Percentiles rank a stretch among this genome's conserved stretches.
Evolutionary conservation across 2,888 invertebrate genomes (phyloP).

Genomic region (Microplitis deprimator): DNA sequence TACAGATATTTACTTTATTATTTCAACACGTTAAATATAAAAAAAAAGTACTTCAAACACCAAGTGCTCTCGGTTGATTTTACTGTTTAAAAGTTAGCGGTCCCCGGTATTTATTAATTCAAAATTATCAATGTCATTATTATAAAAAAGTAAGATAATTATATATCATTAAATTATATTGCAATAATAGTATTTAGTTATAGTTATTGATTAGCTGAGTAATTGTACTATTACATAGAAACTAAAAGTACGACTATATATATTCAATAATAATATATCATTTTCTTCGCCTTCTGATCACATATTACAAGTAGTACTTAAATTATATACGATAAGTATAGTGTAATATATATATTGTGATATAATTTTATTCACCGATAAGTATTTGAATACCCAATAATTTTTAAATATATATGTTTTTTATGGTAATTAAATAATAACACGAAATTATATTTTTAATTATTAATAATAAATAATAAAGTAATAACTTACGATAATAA

Average conservation of each 20-base stretch:
- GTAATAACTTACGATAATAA: conserved; percentile 92
- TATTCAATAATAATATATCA: background rate
- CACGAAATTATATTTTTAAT: background rate
- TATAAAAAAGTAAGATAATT: background rate
- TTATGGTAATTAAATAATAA: background rate
- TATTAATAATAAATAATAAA: background rate
- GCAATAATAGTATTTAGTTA: too few relatives aligned
- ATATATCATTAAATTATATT: background rate
- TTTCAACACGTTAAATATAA: background rate
- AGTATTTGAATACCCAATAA: background rate
- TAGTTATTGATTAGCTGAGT: background rate
- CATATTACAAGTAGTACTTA: background rate
- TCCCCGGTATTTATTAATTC: background rate
- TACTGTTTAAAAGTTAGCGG: background rate
- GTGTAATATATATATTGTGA: background rate
- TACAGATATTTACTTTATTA: background rate
- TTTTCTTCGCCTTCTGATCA: background rate
- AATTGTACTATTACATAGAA: background rate
- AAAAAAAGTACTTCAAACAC: background rate
- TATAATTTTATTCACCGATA: background rate
- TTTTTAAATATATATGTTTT: conserved; percentile 4
- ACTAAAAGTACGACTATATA: background rate
- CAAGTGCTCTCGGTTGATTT: background rate
- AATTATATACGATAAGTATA: background rate
- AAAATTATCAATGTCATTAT: background rate